Evolutionary conservation across 2,113 vertebrate species (phyloP).

Genomic region (Suricata suricatta): DNA sequence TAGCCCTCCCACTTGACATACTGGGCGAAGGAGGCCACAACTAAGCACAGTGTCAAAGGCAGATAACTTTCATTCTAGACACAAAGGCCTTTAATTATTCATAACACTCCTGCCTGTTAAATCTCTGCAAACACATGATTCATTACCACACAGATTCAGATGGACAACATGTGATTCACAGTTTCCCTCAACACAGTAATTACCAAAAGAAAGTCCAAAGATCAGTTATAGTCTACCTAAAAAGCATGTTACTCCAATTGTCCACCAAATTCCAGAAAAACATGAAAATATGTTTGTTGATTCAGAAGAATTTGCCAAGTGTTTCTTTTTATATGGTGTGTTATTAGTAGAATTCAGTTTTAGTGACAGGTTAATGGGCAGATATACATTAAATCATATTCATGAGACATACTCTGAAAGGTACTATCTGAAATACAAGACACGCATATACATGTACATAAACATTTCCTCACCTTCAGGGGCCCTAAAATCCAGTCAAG

Average conservation of each 20-base stretch:
- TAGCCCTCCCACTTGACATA: background rate
- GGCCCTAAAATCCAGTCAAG: background rate
- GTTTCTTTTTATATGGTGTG: background rate
- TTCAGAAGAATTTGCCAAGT: background rate
- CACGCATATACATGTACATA: background rate
- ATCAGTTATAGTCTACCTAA: background rate
- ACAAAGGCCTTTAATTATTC: background rate
- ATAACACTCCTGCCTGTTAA: background rate
- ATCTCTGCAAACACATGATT: background rate
- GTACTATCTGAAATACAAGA: background rate
- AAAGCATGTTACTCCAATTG: background rate
- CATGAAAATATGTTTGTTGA: background rate
- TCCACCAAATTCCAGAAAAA: background rate
- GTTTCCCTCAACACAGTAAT: background rate
- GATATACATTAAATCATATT: background rate
- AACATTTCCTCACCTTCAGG: background rate
- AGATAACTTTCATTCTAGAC: background rate
- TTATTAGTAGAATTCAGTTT: background rate
- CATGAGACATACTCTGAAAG: background rate
- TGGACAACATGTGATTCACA: background rate
- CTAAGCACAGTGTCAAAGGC: background rate
- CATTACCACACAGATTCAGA: background rate
- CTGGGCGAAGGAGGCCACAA: background rate
- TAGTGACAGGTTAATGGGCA: background rate
- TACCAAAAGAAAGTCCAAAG: background rate